Percentiles rank a stretch among this genome's conserved stretches.
These are phyloP conservation scores for Lasioglossum zephyrum DNA, from an alignment of 2,888 invertebrate genomes.

Conservation along the genomic window DNA sequence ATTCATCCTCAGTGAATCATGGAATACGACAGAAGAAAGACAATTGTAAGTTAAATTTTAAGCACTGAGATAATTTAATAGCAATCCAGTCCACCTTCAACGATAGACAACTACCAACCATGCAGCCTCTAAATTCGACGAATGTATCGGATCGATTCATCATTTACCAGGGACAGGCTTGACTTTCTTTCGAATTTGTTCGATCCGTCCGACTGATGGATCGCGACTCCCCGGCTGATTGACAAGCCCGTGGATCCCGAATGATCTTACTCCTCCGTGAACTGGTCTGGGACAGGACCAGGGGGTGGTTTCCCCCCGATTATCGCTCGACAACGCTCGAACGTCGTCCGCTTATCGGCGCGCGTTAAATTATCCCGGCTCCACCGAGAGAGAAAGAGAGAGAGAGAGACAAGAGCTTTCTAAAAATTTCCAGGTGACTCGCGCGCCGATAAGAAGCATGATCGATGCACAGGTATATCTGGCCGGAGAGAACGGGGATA, in stretches of 20 bases:
- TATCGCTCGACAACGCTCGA: conserved; percentile 34
- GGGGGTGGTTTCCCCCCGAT: conserved; percentile 23
- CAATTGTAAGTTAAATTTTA: too few relatives aligned
- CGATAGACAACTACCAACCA: background rate
- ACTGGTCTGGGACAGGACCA: background rate
- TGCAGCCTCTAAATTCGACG: conserved; percentile 1
- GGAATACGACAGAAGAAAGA: too few relatives aligned
- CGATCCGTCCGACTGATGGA: conserved; percentile 64
- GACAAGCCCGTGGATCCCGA: conserved; percentile 51
- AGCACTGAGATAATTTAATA: too few relatives aligned
- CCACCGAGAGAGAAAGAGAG: background rate
- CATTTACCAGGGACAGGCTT: conserved; percentile 66
- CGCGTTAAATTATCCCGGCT: conserved; percentile 48
- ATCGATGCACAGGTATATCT: conserved; percentile 54
- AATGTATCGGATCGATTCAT: conserved; percentile 58
- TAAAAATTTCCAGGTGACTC: conserved; percentile 43
- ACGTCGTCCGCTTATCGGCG: conserved; percentile 38
- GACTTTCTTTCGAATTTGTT: conserved; percentile 71
- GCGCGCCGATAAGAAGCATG: conserved; percentile 48
- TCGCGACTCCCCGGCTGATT: conserved; percentile 59
- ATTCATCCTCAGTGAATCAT: too few relatives aligned
- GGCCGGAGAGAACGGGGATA: background rate
- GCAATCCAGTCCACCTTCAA: background rate
- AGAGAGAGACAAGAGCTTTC: conserved; percentile 9
- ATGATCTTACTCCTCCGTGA: conserved; percentile 28